These are phyloP conservation scores for Pachyramphus minor DNA, from an alignment of 2,113 vertebrate genomes.

Conservation along the genomic window DNA sequence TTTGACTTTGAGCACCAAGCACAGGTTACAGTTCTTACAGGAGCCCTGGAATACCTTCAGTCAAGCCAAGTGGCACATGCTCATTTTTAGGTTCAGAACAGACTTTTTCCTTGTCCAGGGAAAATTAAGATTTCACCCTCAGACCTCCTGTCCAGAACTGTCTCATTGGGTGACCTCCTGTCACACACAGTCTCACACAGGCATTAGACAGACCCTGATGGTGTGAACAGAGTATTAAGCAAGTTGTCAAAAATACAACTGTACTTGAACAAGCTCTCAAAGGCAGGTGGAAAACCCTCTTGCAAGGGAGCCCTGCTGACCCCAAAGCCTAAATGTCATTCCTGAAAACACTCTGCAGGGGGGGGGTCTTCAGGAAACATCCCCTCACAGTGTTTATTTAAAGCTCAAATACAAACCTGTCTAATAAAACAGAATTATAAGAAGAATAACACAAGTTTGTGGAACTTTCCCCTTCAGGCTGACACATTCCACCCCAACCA, in stretches of 20 bases:
- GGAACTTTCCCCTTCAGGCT: neutral
- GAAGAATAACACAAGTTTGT: too few relatives aligned
- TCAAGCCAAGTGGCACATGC: neutral
- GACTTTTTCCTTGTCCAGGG: neutral
- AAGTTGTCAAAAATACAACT: neutral
- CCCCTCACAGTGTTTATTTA: fast-evolving
- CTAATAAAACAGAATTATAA: neutral
- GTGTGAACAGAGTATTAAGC: neutral
- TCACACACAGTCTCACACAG: neutral
- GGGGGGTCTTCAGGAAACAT: neutral
- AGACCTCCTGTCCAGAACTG: neutral
- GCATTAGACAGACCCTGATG: neutral
- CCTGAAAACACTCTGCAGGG: neutral
- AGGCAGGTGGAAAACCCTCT: neutral
- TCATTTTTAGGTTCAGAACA: neutral
- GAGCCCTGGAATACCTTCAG: neutral
- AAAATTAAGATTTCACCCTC: neutral
- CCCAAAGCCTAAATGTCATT: fast-evolving
- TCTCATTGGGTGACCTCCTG: neutral
- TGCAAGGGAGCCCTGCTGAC: neutral
- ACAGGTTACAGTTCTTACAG: neutral
- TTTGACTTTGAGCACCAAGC: neutral
- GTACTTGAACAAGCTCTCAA: neutral
- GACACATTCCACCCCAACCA: neutral
- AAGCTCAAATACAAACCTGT: neutral